phyloP scores from a whole-genome alignment of 2,888 invertebrate species.

The Sesamia inferens region DNA sequence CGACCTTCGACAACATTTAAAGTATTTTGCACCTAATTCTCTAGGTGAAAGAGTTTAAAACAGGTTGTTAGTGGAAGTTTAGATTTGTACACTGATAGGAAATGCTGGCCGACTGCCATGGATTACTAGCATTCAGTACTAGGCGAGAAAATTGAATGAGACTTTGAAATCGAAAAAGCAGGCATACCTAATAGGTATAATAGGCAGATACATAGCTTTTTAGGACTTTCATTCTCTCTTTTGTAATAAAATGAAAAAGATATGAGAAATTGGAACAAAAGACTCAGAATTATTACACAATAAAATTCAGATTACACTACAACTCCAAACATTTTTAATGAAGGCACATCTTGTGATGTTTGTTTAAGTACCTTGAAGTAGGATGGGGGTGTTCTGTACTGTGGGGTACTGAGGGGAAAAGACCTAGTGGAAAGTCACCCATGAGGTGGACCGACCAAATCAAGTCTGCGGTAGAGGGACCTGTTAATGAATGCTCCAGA shows the following conservation, averaged over 20 bases:
- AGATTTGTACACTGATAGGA: constrained; percentile 58
- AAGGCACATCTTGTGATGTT: too few relatives aligned
- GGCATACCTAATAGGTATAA: background rate
- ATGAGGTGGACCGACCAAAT: too few relatives aligned
- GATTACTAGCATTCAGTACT: constrained; percentile 47
- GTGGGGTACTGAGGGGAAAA: too few relatives aligned
- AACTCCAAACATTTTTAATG: too few relatives aligned
- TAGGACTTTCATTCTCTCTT: background rate
- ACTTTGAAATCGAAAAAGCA: constrained; percentile 18
- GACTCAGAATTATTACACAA: too few relatives aligned
- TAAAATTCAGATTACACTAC: too few relatives aligned
- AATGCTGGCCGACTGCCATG: constrained; percentile 73
- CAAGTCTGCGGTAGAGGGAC: too few relatives aligned
- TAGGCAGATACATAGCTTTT: background rate
- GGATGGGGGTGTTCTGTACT: too few relatives aligned
- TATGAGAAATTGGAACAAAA: too few relatives aligned
- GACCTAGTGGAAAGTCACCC: too few relatives aligned
- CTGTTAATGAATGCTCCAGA: too few relatives aligned
- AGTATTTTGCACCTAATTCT: constrained; percentile 46
- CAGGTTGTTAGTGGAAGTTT: constrained; percentile 33
- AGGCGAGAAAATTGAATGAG: constrained; percentile 28
- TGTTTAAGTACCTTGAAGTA: too few relatives aligned
- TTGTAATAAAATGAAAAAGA: background rate
- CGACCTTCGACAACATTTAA: constrained; percentile 63
- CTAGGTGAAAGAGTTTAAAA: constrained; percentile 60